Conservation (phyloP, 1,140 invertebrate species). For the Drosophila dunni region DNA sequence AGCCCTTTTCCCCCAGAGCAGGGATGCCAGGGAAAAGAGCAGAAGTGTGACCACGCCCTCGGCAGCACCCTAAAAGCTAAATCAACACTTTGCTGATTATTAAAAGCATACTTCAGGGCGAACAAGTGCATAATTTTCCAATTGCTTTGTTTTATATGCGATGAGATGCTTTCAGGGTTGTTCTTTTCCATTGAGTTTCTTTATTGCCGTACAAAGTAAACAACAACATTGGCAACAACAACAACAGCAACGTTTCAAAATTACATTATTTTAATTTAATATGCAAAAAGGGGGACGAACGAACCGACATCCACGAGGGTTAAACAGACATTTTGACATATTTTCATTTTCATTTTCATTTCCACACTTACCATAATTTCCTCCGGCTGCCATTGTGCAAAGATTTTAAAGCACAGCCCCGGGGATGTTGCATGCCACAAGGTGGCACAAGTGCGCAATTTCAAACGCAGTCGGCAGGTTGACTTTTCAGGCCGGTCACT, state of each 20-base stretch:
- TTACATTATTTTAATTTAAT: constrained; percentile 83
- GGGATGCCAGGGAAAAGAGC: constrained; percentile 12
- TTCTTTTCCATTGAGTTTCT: constrained; percentile 24
- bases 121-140: constrained; percentile 84
- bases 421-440: constrained; percentile 33
- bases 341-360: constrained; percentile 79
- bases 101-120: constrained; percentile 73
- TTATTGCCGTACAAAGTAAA: constrained; percentile 78
- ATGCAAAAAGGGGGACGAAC: constrained; percentile 60
- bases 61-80: constrained; percentile 15
- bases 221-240: constrained; percentile 50
- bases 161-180: constrained; percentile 37
- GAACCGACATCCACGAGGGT: constrained; percentile 29
- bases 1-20: constrained; percentile 48
- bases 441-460: constrained; percentile 65
- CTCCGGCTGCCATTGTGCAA: constrained; percentile 43
- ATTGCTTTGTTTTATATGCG: constrained; percentile 80
- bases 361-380: constrained; percentile 73
- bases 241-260: constrained; percentile 62
- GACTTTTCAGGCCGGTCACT: constrained; percentile 54
- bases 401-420: constrained; percentile 58
- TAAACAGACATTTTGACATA: constrained; percentile 73
- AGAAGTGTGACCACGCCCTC: constrained; percentile 42
- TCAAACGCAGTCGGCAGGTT: constrained; percentile 75
- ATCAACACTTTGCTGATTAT: constrained; percentile 75